Evolutionary conservation across 1,140 invertebrate species (phyloP).

Genomic region (Pinna nobilis): DNA sequence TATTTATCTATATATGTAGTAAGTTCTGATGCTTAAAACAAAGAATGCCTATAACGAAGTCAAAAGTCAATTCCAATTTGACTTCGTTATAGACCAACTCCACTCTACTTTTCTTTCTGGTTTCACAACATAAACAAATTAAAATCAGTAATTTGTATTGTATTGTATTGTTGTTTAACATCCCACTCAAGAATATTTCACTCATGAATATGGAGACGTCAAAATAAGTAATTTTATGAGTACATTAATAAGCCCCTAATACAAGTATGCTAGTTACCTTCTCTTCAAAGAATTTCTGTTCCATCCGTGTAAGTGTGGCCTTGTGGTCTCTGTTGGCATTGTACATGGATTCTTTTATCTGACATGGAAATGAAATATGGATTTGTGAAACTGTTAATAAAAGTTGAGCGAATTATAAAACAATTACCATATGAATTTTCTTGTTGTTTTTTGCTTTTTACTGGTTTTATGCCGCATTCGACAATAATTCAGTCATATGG

Average conservation of each 20-base stretch:
- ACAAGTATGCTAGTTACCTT: conserved; percentile 64
- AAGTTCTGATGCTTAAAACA: no score
- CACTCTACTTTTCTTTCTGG: no score
- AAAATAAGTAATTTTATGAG: background rate
- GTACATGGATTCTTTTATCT: conserved; percentile 73
- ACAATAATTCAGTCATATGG: no score
- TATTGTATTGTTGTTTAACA: background rate
- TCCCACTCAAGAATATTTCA: background rate
- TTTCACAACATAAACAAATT: no score
- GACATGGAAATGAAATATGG: conserved; percentile 22
- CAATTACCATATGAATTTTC: background rate
- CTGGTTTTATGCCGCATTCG: no score
- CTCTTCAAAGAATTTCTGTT: conserved; percentile 75
- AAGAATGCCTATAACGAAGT: no score
- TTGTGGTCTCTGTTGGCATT: conserved; percentile 72
- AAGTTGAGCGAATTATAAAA: background rate
- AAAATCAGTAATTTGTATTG: no score
- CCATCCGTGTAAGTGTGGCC: conserved; percentile 67
- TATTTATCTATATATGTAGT: no score
- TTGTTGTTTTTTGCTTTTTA: no score
- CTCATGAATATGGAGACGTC: background rate
- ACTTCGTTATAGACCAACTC: no score
- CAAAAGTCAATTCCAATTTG: no score
- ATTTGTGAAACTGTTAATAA: background rate
- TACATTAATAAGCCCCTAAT: background rate